A percentile compares a stretch with the other conserved stretches of the same genome.
Conservation (phyloP, 2,797 vertebrate species). For the Pristis pectinata region DNA sequence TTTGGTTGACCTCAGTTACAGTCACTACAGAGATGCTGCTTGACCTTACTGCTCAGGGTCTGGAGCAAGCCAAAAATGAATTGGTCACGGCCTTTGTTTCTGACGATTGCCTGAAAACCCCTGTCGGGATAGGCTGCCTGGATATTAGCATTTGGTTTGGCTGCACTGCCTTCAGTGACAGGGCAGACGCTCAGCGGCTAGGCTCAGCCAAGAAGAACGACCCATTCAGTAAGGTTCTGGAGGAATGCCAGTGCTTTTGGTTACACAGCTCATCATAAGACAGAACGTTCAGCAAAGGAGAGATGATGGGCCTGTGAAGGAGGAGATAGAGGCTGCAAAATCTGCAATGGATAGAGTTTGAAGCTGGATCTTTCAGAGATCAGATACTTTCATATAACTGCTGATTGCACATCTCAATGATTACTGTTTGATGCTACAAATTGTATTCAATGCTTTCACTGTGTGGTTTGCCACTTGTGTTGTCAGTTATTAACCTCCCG, state of each 20-base stretch:
- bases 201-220: slow-evolving; percentile 12
- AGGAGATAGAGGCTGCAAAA: background rate
- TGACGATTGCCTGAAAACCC: background rate
- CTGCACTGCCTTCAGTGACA: background rate
- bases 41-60: background rate
- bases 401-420: too few relatives aligned
- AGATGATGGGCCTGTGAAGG: background rate
- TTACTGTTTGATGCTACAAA: background rate
- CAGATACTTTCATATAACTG: background rate
- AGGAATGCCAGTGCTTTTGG: background rate
- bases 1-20: background rate
- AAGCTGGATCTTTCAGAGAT: background rate
- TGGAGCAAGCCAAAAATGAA: background rate
- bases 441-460: background rate
- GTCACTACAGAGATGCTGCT: background rate
- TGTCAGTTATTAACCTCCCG: too few relatives aligned
- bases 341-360: background rate
- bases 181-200: background rate
- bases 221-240: background rate
- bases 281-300: background rate
- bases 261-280: background rate
- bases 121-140: background rate
- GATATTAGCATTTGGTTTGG: background rate
- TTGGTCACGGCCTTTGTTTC: slow-evolving; percentile 9
- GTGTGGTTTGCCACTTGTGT: background rate